Evolutionary conservation across 2,797 vertebrate species (phyloP).

Genomic region (Morus bassanus): DNA sequence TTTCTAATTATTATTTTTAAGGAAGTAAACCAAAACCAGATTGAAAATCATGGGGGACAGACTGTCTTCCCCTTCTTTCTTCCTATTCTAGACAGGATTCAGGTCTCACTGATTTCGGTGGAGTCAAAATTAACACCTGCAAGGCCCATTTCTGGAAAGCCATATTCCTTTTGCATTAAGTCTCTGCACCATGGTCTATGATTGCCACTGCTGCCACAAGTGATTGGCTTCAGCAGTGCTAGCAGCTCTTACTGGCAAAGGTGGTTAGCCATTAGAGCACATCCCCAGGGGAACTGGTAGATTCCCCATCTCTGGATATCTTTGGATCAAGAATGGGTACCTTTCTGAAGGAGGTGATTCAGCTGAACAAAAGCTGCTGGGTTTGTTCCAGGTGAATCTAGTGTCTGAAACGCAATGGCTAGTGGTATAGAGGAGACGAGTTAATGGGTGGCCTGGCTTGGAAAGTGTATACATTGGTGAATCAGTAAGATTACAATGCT

Average conservation of each 20-base stretch:
- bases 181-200: background rate
- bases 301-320: background rate
- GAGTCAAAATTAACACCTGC: background rate
- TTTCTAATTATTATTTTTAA: background rate
- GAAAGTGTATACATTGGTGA: accelerated
- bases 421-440: background rate
- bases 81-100: background rate
- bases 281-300: background rate
- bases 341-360: background rate
- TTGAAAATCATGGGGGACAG: background rate
- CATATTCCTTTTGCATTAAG: background rate
- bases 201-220: background rate
- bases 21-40: background rate
- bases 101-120: background rate
- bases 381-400: background rate
- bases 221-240: background rate
- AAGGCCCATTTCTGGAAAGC: background rate
- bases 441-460: background rate
- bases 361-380: background rate
- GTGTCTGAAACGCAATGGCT: background rate
- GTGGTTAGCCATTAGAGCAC: background rate
- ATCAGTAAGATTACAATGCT: background rate
- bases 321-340: background rate
- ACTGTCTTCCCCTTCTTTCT: background rate
- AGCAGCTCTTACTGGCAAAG: background rate